phyloP scores from a whole-genome alignment of 2,113 vertebrate genomes.

The Himantopus leucocephalus region DNA sequence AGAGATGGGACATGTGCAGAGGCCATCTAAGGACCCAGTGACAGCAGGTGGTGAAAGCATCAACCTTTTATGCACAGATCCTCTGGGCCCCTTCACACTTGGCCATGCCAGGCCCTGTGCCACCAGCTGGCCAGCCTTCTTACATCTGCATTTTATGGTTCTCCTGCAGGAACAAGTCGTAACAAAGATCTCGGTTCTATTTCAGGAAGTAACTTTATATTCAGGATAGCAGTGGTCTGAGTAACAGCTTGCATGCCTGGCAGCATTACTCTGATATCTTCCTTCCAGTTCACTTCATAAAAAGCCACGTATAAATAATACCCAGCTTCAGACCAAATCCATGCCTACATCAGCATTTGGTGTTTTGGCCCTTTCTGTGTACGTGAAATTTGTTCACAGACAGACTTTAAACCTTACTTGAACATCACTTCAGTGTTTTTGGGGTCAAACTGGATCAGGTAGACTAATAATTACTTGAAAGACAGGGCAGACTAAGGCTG shows the following conservation, averaged over 20 bases:
- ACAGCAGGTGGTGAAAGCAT: not conserved
- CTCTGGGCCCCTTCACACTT: fast-evolving
- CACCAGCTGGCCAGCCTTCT: not conserved
- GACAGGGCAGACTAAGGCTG: not conserved
- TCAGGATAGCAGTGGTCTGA: not conserved
- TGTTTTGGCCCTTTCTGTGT: not conserved
- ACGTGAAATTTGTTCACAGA: fast-evolving
- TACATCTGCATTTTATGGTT: not conserved
- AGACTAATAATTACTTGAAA: not conserved
- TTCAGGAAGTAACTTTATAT: not conserved
- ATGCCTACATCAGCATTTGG: not conserved
- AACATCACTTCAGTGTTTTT: not conserved
- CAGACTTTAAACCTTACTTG: not conserved
- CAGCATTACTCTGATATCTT: not conserved
- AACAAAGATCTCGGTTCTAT: not conserved
- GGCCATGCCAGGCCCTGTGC: not conserved
- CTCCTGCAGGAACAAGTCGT: not conserved
- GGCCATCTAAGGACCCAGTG: not conserved
- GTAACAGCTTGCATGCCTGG: not conserved
- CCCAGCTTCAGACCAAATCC: not conserved
- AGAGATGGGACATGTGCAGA: not conserved
- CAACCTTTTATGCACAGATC: not conserved
- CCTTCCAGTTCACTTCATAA: not conserved
- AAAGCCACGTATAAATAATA: not conserved
- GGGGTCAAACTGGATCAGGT: not conserved